A percentile compares a stretch with the other conserved stretches of the same genome.
These are phyloP conservation scores for Sisyra nigra DNA, from an alignment of 2,888 invertebrate species.

Conservation along the genomic window DNA sequence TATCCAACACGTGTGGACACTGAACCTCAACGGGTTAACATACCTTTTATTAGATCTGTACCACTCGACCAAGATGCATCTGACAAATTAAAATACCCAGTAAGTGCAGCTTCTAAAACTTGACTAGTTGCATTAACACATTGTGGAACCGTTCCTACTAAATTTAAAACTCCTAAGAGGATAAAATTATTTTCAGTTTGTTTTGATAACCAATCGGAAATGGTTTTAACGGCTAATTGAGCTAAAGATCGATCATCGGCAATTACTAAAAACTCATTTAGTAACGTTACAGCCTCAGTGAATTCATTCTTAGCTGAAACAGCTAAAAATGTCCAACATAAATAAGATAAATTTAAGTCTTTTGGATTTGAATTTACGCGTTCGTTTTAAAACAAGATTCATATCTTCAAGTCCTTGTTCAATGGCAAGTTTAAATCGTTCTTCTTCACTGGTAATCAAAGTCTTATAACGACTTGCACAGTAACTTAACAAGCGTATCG, in stretches of 20 bases:
- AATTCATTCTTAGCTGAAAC: background rate
- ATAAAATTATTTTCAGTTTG: constrained; percentile 1
- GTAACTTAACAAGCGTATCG: constrained; percentile 38
- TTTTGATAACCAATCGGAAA: constrained; percentile 1
- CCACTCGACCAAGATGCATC: background rate
- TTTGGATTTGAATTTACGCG: background rate
- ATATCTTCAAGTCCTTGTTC: constrained; percentile 1
- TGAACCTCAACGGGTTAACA: too few relatives aligned
- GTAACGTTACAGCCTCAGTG: background rate
- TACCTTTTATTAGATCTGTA: constrained; percentile 14
- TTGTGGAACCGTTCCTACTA: constrained; percentile 3
- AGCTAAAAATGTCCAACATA: too few relatives aligned
- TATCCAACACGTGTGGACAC: too few relatives aligned
- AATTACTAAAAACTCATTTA: constrained; percentile 3
- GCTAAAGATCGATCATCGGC: constrained; percentile 4
- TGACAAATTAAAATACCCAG: constrained; percentile 6
- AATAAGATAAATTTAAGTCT: too few relatives aligned
- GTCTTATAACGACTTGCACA: constrained; percentile 35
- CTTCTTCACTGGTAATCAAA: constrained; percentile 27
- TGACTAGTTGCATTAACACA: constrained; percentile 3
- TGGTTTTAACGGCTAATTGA: background rate
- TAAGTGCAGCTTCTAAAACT: constrained; percentile 2
- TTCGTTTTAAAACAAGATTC: background rate
- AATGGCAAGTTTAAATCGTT: background rate
- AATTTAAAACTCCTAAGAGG: background rate